Base-by-base conservation (phyloP, 1,140 invertebrate species). In the Drosophila melanogaster region DNA sequence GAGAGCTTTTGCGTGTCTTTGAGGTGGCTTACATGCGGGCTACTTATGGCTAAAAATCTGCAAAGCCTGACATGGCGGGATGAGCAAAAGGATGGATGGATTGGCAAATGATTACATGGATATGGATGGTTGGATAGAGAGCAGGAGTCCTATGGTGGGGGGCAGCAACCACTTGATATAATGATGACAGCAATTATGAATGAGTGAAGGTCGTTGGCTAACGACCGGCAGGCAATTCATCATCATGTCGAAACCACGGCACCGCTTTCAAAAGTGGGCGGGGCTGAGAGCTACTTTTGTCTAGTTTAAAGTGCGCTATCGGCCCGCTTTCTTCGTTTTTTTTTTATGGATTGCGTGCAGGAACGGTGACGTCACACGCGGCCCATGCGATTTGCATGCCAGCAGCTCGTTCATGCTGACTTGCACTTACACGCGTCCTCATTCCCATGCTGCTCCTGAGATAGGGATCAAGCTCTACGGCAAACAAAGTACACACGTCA, bases 181-280 rank as follows among this genome's bases (percentile, higher is more conserved):
- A 86, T 87, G 75, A 86, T 87, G 83, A 87, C 83, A 83, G 83
- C 83, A 87, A 87, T 87, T 87, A 89, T 89, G 79, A 87, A 87
- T 83, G 79, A 87, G 71, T 64, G 75, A 89, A 87, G 81, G 81
- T 87, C 83, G 55, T 58, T 76, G 75, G 37, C 75, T 79, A 83
- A 79, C 74, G 79, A 72, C 74, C 58, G 83, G 51, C 79, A 61
- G 66, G 62, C 75, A 86, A 86, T 87, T 87, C 83, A 86, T 86
- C 83, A 86, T 87, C 67, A 59, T 75, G 69, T 58, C 78, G 49
- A 56, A 69, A 35, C 66, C 66, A 67, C 41, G 44, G 46, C 30
- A 35, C 22, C 47, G 44, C 37, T 2, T 30, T 7, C n/a, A 26
- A 44, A 49, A 26, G 22, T 43, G 40, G 71, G 43, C 71, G 50